Evolutionary conservation across 2,888 invertebrate species (phyloP), one percentile per base, ranked within the genome.

Genomic region (Idaea biselata): DNA sequence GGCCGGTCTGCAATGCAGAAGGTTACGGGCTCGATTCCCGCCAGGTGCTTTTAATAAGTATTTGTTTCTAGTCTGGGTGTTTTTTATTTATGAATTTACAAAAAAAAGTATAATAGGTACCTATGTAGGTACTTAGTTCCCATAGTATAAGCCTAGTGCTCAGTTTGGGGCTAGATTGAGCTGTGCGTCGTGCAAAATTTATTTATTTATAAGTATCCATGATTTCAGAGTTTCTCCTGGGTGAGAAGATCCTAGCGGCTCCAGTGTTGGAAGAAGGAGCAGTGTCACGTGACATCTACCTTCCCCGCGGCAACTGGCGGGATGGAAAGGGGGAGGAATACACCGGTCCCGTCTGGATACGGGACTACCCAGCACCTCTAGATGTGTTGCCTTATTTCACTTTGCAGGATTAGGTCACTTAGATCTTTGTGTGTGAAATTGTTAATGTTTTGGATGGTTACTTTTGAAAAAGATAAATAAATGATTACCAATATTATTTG

Each of bases 241-340:
- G 96, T 0, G 94, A 95, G 74, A 87, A 90, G 58, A 88, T 96
- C 61, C 81, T 97, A 8, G 95, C 95, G 0, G 96, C 96, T 0
- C 97, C 97, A 0, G 94, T 97, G 7, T 66, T 96, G 32, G 88
- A 89, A 59, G 87, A 95, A 77, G 94, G 94, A 0, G 94, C 94
- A 0, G 81, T 79, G 0, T 77, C 87, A 5, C 92, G 96, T n/a
- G 91, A 95, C 80, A 86, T 97, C 55, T 96, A 95, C 87, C 87
- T 96, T n/a, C 96, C 96, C 0, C 80, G 70, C 0, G 97, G 96
- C 0, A 81, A 66, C n/a, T 97, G 97, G 97, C 81, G 79, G 14
- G 95, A 95, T 78, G 91, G 89, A 67, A 76, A 73, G 0, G 88
- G 88, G 0, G 76, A 74, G 0, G 60, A 79, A 1, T 77, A 92